Base-by-base conservation (phyloP, 2,888 invertebrate genomes). In the Spilarctia lutea region DNA sequence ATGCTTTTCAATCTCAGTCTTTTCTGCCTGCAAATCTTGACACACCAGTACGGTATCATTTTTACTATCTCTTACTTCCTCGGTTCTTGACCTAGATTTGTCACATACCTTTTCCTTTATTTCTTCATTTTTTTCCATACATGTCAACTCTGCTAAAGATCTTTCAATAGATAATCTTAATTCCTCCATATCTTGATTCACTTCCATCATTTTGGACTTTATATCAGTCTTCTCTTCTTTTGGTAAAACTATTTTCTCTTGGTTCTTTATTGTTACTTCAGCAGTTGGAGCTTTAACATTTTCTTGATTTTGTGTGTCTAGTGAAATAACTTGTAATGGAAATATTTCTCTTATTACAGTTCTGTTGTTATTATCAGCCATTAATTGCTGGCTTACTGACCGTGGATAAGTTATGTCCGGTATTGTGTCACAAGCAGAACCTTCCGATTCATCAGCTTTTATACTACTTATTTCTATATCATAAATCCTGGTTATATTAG, bases 141-240 rank as follows among this genome's bases (percentile, higher is more conserved):
- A 86, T 10, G 92, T 92, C 3, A 95, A 85, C 81, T 93, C 96
- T 48, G 94, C 95, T 77, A 96, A 86, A 33, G 96, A 95, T 77
- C 89, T 91, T 86, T 96, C 96, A 74, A 96, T 94, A 0, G 95
- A 95, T 30, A 91, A 71, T 72, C 93, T 90, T 68, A 96, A 84
- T 72, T 93, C 95, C 81, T 95, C 94, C 94, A 96, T 93, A 72
- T 94, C 95, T 85, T 93, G 89, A 79, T 93, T 94, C 0, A 95
- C 95, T 86, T 95, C 95, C 85, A 94, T 90, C 84, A 94, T 93
- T 90, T 95, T 94, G 0, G 94, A 94, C 87, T 94, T 94, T 2
- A 94, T 83, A 81, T 93, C 94, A 8, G 91, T 94, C 79, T 93
- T 94, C 83, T 93, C 93, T 73, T 87, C 84, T 69, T 85, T 85